Percentiles rank a stretch among this genome's conserved stretches.
Conservation (phyloP, 2,888 invertebrate genomes). For the Andrena hattorfiana region DNA sequence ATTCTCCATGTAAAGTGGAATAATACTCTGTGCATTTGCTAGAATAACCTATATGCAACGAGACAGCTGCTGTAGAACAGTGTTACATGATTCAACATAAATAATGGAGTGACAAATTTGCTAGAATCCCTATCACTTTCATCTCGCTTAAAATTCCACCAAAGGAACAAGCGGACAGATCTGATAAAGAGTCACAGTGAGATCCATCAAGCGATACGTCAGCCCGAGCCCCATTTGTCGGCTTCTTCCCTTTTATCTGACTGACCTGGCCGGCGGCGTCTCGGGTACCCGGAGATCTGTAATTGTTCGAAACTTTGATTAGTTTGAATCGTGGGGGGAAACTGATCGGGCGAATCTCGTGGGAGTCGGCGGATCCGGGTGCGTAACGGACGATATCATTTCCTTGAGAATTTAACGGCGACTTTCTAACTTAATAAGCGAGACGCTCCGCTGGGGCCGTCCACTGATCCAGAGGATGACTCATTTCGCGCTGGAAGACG, state of each 20-base stretch:
- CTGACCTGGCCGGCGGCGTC: neutral
- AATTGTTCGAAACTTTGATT: constrained; percentile 46
- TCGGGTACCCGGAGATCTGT: neutral
- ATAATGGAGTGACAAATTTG: no score
- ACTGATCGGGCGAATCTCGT: constrained; percentile 16
- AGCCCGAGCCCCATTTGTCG: neutral
- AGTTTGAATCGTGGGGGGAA: constrained; percentile 14
- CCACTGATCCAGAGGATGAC: constrained; percentile 28
- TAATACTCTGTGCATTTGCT: constrained; percentile 19
- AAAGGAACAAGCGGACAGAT: neutral
- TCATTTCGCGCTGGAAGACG: constrained; percentile 42
- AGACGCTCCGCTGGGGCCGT: neutral
- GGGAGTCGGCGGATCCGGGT: constrained; percentile 33
- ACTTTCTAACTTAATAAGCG: constrained; percentile 44
- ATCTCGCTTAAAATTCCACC: neutral
- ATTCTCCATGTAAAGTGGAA: constrained; percentile 6
- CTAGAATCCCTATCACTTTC: no score
- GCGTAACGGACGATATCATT: constrained; percentile 5
- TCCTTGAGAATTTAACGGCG: constrained; percentile 12
- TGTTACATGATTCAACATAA: no score
- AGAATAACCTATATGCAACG: neutral
- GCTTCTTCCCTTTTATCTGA: neutral
- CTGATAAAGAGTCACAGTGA: neutral
- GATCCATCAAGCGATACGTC: constrained; percentile 1
- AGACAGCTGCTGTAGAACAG: no score